Percentiles rank a stretch among this genome's conserved stretches.
These are phyloP conservation scores for Caloenas nicobarica DNA, from an alignment of 2,113 vertebrate genomes.

Conservation along the genomic window DNA sequence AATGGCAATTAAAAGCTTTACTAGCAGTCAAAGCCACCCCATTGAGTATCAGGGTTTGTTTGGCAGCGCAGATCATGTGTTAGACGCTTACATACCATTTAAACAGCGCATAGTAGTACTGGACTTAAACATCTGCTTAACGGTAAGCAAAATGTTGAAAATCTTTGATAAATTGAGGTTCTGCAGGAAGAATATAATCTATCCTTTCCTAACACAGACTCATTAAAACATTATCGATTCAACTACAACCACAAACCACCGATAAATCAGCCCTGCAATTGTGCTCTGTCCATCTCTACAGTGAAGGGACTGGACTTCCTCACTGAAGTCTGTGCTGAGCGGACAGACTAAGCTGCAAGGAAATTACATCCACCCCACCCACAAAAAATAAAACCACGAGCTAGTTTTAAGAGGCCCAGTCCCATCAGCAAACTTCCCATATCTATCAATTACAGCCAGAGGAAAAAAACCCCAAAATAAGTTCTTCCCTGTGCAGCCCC, in stretches of 20 bases:
- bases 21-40: not conserved
- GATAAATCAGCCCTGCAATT: not conserved
- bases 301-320: not conserved
- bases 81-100: not conserved
- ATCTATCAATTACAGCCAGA: not conserved
- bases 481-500: not conserved
- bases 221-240: not conserved
- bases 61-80: not conserved
- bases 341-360: not conserved
- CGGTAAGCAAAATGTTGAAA: not conserved
- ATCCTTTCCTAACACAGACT: not conserved
- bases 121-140: not conserved
- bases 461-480: no score
- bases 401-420: not conserved
- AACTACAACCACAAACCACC: not conserved
- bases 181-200: not conserved
- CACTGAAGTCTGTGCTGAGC: not conserved
- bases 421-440: not conserved
- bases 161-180: not conserved
- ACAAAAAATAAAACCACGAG: not conserved
- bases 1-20: not conserved
- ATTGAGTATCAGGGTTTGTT: accelerated
- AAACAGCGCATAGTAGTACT: accelerated
- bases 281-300: not conserved
- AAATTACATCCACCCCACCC: accelerated